Evolutionary conservation across 2,113 vertebrate species (phyloP), one percentile per base, ranked within the genome.

Genomic region (Petrocephalus zakoni): DNA sequence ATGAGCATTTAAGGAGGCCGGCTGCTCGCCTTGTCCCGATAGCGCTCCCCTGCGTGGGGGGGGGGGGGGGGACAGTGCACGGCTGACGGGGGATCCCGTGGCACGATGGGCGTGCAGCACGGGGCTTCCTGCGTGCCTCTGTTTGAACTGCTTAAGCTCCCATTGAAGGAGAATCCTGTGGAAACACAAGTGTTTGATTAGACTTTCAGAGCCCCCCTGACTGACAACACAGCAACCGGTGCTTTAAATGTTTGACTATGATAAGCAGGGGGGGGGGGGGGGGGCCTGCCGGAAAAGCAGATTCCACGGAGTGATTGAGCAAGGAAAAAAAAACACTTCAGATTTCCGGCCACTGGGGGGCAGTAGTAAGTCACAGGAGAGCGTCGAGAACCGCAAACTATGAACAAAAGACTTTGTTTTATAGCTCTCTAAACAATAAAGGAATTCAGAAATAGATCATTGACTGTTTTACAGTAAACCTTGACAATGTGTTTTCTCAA

Each of bases 1-100:
- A 90, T 93, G 90, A 42, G 95, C 94, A 94, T 97, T 96, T 96
- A 95, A 95, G 92, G 93, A 89, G 96, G 96, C 96, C 13, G 95
- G 94, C 92, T 91, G 92, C 95, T 92, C 94, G 93, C 96, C 93
- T 37, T 87, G n/a, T 64, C 22, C 17, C 46, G 55, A 64, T 64
- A 87, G 46, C 56, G 34, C 29, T 87, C 56, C 58, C 42, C 52
- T n/a, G 55, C 29, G 34, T 58, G 55, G 8, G 34, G 53, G 8
- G 29, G n/a, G 85, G 85, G 55, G 15, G n/a, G 85, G 85, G 55
- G 29, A 86, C 55, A 42, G 37, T 17, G 21, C 34, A 22, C 4
- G 22, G 47, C 34, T 42, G 85, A 58, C 6, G 55, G 85, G 29
- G 21, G 34, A 21, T 87, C 55, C 61, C 42, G 34, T 53, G 29